Evolutionary conservation across 2,797 vertebrate species (phyloP), one percentile per base, ranked within the genome.

Genomic region (Cephalopachus bancanus): DNA sequence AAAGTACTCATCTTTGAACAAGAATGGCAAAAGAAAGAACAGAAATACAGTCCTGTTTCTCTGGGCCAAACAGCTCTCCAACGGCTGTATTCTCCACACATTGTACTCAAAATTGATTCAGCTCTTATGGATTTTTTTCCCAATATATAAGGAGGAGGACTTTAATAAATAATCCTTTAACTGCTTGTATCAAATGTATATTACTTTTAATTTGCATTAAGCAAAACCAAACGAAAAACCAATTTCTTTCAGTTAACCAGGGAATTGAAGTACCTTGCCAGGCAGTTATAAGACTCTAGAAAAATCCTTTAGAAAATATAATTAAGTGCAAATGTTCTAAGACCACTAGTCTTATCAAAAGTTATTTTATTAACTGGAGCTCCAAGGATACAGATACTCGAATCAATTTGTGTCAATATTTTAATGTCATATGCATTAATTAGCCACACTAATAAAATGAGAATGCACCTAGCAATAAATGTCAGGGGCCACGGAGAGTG

Each of bases 121-220:
- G 57, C 76, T 71, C 92, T 62, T 80, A 62, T 0, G 83, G 95
- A 93, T 91, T 93, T 78, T 76, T 37, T 78, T 37, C 4, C 69
- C 94, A 75, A 78, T 89, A 86, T 53, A 95, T 72, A 94, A 95
- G 93, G 85, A 89, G 24, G 83, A 83, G 76, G 37, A 49, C 76
- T 94, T 96, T 97, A 97, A 98, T 96, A 98, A 98, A 97, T 96
- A 98, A 98, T 94, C 86, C 83, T 94, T 89, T 92, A 95, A 97
- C 97, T 94, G 81, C 94, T 94, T 97, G 97, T 95, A 95, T 97
- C 97, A 96, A 97, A 95, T 85, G 89, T 92, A 89, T 96, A 97
- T 97, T 96, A 96, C 91, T 97, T 98, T 97, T 96, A 93, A 98
- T 98, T 96, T 96, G 86, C 92, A 96, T 97, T 97, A 97, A 96